phyloP scores from a whole-genome alignment of 2,797 vertebrate genomes.

The Pseudochaenichthys georgianus region DNA sequence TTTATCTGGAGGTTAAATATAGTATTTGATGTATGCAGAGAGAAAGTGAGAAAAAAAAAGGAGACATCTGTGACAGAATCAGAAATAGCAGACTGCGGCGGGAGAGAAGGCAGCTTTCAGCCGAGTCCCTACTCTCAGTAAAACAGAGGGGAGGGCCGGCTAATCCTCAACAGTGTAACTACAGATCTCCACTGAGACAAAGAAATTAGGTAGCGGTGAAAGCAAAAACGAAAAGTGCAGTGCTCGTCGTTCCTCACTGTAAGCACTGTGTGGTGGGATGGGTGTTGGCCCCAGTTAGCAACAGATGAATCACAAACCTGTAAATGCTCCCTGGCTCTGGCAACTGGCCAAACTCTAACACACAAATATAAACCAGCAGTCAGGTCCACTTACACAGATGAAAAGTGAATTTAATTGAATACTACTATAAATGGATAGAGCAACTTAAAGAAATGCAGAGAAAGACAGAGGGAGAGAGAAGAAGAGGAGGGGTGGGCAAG shows the following conservation, averaged over 20 bases:
- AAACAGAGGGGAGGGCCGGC: constrained; percentile 50
- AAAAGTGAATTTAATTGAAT: constrained; percentile 37
- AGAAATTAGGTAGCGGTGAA: constrained; percentile 29
- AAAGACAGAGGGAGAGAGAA: constrained; percentile 22
- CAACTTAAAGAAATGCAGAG: constrained; percentile 8
- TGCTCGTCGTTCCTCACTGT: constrained; percentile 47
- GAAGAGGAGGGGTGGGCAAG: constrained; percentile 46
- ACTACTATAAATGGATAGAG: constrained; percentile 34
- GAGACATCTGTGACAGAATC: constrained; percentile 49
- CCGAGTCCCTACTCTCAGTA: constrained; percentile 27
- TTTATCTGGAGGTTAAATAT: constrained; percentile 62
- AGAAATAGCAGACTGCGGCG: constrained; percentile 53
- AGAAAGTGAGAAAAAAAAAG: constrained; percentile 23
- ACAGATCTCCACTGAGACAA: constrained; percentile 40
- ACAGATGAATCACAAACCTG: constrained; percentile 65
- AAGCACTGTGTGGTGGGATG: constrained; percentile 60
- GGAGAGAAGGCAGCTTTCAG: constrained; percentile 45
- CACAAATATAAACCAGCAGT: constrained; percentile 12
- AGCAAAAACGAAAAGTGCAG: constrained; percentile 20
- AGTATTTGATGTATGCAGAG: constrained; percentile 44
- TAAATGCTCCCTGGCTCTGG: constrained; percentile 47
- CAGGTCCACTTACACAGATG: constrained; percentile 50
- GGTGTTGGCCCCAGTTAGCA: constrained; percentile 57
- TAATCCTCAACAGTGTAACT: constrained; percentile 59
- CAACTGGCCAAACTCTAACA: constrained; percentile 28